These are phyloP conservation scores for Oligia latruncula DNA, from an alignment of 2,888 invertebrate species.

Conservation along the genomic window DNA sequence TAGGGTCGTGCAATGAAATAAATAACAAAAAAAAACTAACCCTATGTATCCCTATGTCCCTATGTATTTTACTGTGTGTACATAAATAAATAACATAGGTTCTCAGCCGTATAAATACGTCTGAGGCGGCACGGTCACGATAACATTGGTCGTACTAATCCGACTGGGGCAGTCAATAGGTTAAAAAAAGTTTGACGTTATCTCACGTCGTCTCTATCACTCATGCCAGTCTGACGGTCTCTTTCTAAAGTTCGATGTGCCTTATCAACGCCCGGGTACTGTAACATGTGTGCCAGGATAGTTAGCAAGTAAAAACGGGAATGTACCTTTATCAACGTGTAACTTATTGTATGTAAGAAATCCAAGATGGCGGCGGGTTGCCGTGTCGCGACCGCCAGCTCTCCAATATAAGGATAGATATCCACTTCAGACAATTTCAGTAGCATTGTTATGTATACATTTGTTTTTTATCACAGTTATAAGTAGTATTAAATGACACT, in stretches of 20 bases:
- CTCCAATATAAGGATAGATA: constrained; percentile 31
- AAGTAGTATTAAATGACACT: constrained; percentile 9
- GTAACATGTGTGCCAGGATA: background rate
- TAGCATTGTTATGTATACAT: constrained; percentile 34
- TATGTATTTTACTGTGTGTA: background rate
- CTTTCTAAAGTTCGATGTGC: background rate
- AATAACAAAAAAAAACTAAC: background rate
- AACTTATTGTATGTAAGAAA: constrained; percentile 15
- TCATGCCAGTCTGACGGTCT: too few species aligned
- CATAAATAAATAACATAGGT: background rate
- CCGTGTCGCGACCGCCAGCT: constrained; percentile 17
- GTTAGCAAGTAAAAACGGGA: background rate
- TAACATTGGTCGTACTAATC: background rate
- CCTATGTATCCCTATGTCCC: background rate
- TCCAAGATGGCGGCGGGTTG: constrained; percentile 26
- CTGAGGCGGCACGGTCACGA: background rate
- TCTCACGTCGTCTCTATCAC: background rate
- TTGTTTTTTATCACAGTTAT: constrained; percentile 11
- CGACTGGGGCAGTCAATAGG: background rate
- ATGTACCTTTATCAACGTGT: background rate
- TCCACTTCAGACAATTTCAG: constrained; percentile 10
- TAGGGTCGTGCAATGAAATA: background rate
- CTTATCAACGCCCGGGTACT: background rate
- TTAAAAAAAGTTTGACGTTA: background rate
- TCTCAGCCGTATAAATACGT: too few species aligned